Evolutionary conservation across 2,113 vertebrate genomes (phyloP).

Genomic region (Okapia johnstoni): DNA sequence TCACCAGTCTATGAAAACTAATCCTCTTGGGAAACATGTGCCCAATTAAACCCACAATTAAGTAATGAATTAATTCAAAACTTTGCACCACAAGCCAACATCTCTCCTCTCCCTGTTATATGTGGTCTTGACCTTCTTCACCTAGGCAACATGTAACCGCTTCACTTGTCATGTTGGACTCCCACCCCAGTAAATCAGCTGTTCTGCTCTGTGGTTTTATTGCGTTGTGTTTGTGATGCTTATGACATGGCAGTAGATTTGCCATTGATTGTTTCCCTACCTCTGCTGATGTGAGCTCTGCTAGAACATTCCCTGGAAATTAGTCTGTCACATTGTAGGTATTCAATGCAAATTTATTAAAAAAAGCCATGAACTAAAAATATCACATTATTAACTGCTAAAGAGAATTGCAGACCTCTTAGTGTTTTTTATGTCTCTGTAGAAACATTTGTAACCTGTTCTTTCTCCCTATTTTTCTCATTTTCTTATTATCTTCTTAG

Average conservation of each 20-base stretch:
- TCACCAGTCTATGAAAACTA: neutral
- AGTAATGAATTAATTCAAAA: neutral
- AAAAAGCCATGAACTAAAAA: neutral
- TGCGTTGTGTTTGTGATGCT: accelerated
- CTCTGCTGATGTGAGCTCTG: neutral
- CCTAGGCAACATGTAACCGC: accelerated
- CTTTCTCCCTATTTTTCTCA: neutral
- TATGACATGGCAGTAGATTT: neutral
- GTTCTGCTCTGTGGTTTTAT: neutral
- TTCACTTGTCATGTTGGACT: neutral
- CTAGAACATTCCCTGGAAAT: neutral
- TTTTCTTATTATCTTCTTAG: neutral
- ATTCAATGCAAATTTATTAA: neutral
- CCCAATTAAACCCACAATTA: neutral
- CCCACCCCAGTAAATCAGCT: neutral
- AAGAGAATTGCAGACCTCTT: neutral
- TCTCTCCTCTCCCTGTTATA: neutral
- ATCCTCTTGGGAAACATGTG: neutral
- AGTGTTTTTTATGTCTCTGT: neutral
- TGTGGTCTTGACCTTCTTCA: neutral
- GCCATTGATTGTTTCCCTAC: neutral
- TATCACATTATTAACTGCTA: neutral
- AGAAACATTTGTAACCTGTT: neutral
- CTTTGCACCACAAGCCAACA: neutral
- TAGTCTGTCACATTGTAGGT: neutral